phyloP scores from a whole-genome alignment of 1,140 invertebrate species.

The Drosophila pandora region DNA sequence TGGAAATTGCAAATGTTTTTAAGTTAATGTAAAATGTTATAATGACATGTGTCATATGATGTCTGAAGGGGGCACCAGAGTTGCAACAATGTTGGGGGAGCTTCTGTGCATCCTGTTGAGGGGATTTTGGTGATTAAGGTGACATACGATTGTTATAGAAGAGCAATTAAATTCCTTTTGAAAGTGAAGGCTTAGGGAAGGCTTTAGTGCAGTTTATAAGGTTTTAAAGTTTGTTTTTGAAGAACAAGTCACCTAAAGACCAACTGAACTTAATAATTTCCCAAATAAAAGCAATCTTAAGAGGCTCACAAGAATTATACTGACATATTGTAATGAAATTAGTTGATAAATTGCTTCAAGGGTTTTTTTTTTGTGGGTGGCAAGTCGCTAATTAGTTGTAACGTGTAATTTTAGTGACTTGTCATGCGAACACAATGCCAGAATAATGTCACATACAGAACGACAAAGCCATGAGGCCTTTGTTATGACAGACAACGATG shows the following conservation, averaged over 20 bases:
- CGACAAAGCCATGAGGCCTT: conserved; percentile 41
- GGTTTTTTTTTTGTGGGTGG: conserved; percentile 14
- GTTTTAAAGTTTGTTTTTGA: too few species aligned
- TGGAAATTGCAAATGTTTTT: conserved; percentile 79
- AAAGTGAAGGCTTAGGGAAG: neutral
- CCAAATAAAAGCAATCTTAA: too few species aligned
- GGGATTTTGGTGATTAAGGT: neutral
- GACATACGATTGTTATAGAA: neutral
- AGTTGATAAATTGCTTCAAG: conserved; percentile 30
- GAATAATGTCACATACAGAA: conserved; percentile 42
- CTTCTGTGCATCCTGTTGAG: neutral
- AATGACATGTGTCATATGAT: conserved; percentile 72
- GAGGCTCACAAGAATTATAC: conserved; percentile 7
- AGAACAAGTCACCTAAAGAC: too few species aligned
- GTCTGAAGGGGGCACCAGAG: conserved; percentile 28
- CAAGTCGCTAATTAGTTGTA: conserved; percentile 69
- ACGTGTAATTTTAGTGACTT: conserved; percentile 75
- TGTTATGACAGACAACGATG: conserved; percentile 60
- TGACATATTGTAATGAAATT: conserved; percentile 63
- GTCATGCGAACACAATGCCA: conserved; percentile 42
- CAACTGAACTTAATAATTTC: neutral
- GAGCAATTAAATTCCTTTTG: neutral
- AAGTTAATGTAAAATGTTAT: conserved; percentile 79
- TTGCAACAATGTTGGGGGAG: conserved; percentile 11
- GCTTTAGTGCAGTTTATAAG: neutral